phyloP scores from a whole-genome alignment of 2,113 vertebrate species.

The Amphiprion percula region DNA sequence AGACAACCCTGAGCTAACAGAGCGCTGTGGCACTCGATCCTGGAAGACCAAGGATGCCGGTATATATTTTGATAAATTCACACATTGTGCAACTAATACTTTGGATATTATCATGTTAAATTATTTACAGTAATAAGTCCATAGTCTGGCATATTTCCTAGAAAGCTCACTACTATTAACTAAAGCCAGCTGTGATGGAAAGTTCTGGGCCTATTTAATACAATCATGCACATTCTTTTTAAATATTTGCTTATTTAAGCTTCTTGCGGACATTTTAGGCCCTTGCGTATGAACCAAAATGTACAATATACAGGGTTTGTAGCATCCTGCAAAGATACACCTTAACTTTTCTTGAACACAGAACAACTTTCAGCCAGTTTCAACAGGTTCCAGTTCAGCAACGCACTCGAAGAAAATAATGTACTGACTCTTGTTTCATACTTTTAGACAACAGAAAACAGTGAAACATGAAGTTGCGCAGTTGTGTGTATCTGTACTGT shows the following conservation, averaged over 20 bases:
- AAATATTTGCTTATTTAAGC: not conserved
- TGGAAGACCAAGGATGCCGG: not conserved
- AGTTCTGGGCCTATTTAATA: not conserved
- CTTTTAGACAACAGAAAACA: too few species aligned
- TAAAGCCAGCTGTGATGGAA: too few species aligned
- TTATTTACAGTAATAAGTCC: too few species aligned
- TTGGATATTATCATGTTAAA: not conserved
- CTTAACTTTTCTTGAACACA: not conserved
- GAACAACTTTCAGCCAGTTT: not conserved
- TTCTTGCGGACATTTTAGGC: not conserved
- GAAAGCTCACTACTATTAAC: too few species aligned
- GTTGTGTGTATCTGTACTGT: not conserved
- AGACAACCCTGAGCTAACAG: constrained; percentile 13
- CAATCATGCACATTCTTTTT: not conserved
- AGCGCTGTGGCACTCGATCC: not conserved
- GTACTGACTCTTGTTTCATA: too few species aligned
- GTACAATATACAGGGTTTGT: too few species aligned
- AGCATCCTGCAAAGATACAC: not conserved
- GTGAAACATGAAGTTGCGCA: too few species aligned
- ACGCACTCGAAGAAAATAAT: too few species aligned
- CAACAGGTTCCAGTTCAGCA: too few species aligned
- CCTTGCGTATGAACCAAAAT: too few species aligned
- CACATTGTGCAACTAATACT: not conserved
- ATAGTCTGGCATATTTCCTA: too few species aligned
- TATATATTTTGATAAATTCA: not conserved